A percentile compares a stretch with the other conserved stretches of the same genome.
phyloP scores from a whole-genome alignment of 2,797 vertebrate genomes.

The Bovichtus variegatus region DNA sequence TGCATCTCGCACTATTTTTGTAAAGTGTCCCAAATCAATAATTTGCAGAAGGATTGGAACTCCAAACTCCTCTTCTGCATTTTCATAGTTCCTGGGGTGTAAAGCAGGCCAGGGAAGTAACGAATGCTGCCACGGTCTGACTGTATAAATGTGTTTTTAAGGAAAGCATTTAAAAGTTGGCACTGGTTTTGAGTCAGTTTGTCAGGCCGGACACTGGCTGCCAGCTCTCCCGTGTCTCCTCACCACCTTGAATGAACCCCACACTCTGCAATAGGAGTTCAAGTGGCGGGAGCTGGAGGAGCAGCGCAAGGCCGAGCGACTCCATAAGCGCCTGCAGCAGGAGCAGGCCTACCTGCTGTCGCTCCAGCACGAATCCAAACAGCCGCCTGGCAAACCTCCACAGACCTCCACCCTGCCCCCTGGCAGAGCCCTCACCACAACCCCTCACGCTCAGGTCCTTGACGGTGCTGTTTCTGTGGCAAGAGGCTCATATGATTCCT shows the following conservation, averaged over 20 bases:
- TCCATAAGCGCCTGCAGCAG: constrained; percentile 92
- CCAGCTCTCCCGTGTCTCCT: constrained; percentile 28
- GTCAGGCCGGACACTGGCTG: neutral
- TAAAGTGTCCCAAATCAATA: neutral
- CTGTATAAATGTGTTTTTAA: neutral
- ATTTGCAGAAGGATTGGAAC: neutral
- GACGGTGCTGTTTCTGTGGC: constrained; percentile 27
- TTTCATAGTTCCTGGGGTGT: neutral
- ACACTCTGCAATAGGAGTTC: constrained; percentile 88
- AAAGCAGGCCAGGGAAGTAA: neutral
- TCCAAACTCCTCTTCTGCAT: neutral
- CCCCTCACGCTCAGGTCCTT: constrained; percentile 71
- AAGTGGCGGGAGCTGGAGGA: constrained; percentile 94
- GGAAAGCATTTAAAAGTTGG: neutral
- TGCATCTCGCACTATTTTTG: neutral
- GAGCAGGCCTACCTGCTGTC: constrained; percentile 91
- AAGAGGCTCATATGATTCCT: constrained; percentile 29
- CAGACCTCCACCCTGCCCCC: constrained; percentile 69
- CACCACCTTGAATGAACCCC: constrained; percentile 50
- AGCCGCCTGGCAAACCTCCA: constrained; percentile 73
- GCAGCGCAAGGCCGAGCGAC: constrained; percentile 91
- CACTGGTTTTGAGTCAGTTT: constrained; percentile 17
- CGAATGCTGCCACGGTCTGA: neutral
- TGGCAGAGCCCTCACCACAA: constrained; percentile 63
- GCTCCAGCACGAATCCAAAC: constrained; percentile 86